Evolutionary conservation across 2,888 invertebrate species (phyloP), one percentile per base, ranked within the genome.

Genomic region (Cancer borealis): DNA sequence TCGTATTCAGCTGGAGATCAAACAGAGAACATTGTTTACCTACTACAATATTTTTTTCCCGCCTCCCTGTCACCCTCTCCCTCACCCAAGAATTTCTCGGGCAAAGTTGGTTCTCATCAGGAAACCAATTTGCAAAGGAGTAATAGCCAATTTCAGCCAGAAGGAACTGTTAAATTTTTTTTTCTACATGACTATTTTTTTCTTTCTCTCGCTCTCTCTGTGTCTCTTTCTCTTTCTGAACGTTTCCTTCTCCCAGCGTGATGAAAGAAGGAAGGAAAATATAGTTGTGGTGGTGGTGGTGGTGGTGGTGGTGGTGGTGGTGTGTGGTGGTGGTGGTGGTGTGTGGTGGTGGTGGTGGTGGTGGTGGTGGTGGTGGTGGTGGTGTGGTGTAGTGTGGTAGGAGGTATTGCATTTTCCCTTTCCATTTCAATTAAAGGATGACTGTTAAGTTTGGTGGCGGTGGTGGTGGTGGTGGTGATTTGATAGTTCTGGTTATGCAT

Each of bases 121-220:
- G 84, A 84, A 84, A 84, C 84, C 84, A 84, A 84, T 84, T 84
- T 84, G 84, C 84, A 39, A 39, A 39, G 84, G 39, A 84, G 84
- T 84, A 84, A 84, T 84, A 39, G 84, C 39, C 84, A 84, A 84
- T 84, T 84, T 84, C 84, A 30, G 84, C 14, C 84, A 84, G 39
- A 39, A 84, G 84, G 84, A 84, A 84, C 84, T 84, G 39, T 84
- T 84, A 30, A 84, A 17, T 6, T 84, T 84, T 84, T 84, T 84
- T 39, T 14, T 79, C 21, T 6, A 8, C 84, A 39, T 21, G 30
- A 14, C 39, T 2, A 14, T 39, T 84, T 79, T 79, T 79, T 79
- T 26, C 8, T 73, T 4, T n/a, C n/a, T 73, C n/a, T 73, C 4
- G 3, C 21, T 5, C 17, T 66, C 17, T 66, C 0, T 73, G 2